A percentile compares a stretch with the other conserved stretches of the same genome.
Evolutionary conservation across 2,888 invertebrate species (phyloP).

Genomic region (Netelia virgata): DNA sequence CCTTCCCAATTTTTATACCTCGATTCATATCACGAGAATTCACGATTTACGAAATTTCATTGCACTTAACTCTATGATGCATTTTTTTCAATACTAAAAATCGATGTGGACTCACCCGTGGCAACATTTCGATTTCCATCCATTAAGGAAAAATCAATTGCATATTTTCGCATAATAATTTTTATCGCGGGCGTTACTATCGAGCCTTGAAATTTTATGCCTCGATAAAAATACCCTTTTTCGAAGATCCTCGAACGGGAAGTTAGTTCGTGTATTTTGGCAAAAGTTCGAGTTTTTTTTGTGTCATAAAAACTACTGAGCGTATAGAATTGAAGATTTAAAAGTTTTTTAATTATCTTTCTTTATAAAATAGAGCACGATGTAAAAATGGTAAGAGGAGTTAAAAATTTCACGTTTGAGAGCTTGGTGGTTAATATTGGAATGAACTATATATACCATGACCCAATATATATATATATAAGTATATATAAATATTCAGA

Average conservation of each 20-base stretch:
- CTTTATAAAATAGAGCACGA: neutral
- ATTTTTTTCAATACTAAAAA: no score
- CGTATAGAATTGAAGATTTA: neutral
- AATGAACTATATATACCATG: neutral
- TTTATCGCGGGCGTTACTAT: no score
- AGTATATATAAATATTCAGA: constrained; percentile 17
- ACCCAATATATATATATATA: constrained; percentile 11
- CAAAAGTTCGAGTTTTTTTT: neutral
- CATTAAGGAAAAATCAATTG: no score
- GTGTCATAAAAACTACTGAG: neutral
- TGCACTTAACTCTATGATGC: no score
- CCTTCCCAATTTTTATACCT: neutral
- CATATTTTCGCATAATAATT: no score
- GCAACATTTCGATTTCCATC: no score
- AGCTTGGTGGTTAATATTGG: neutral
- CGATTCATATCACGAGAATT: neutral
- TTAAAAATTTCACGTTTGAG: neutral
- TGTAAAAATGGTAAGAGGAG: neutral
- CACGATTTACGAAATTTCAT: no score
- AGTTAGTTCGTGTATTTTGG: neutral
- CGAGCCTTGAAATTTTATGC: no score
- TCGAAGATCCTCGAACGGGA: no score
- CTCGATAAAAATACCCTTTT: no score
- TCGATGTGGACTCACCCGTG: no score
- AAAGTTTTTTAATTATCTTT: neutral